Conservation (phyloP, 1,140 invertebrate species). For the Pteromalus puparum region DNA sequence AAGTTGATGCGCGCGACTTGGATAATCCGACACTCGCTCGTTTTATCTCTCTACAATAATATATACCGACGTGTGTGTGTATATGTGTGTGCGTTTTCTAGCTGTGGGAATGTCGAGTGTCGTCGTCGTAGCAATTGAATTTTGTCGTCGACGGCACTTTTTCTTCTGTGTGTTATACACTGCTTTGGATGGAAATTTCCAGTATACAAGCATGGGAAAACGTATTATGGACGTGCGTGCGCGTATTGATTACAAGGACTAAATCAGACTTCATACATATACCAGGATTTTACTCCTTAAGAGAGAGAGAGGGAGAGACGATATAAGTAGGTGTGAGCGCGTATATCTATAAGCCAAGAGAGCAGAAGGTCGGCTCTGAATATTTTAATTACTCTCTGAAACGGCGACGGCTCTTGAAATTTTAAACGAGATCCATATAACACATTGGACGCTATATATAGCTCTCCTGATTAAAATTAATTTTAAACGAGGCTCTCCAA, state of each 20-base stretch:
- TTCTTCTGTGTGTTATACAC: background rate
- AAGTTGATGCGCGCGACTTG: slow-evolving; percentile 29
- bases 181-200: background rate
- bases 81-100: background rate
- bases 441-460: background rate
- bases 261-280: background rate
- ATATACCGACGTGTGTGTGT: too few species aligned
- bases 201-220: background rate
- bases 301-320: too few species aligned
- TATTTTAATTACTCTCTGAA: background rate
- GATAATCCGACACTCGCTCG: slow-evolving; percentile 8
- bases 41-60: background rate
- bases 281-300: background rate
- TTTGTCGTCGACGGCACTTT: background rate
- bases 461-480: background rate
- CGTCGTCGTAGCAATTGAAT: background rate
- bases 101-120: background rate
- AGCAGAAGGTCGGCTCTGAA: background rate
- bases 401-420: background rate
- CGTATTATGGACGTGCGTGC: background rate
- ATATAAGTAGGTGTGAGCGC: too few species aligned
- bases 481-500: background rate
- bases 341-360: too few species aligned
- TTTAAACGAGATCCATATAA: background rate
- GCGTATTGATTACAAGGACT: background rate